These are phyloP conservation scores for Lagopus muta DNA, from an alignment of 2,113 vertebrate genomes.

Conservation along the genomic window DNA sequence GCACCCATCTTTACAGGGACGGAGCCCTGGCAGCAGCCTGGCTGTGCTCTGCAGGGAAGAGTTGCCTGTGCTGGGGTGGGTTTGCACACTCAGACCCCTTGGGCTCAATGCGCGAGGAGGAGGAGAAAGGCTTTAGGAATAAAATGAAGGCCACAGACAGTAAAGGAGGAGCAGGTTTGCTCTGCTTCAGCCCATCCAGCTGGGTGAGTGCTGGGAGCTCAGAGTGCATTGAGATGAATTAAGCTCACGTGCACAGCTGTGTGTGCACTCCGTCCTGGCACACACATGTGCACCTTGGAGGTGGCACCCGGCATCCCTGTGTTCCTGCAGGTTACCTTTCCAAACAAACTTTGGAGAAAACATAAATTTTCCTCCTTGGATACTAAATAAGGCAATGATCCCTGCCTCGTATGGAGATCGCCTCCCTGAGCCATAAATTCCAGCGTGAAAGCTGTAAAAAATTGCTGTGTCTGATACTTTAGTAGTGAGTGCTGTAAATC, in stretches of 20 bases:
- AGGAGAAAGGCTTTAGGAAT: background rate
- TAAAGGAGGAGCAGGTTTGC: background rate
- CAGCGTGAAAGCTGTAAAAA: conserved; percentile 76
- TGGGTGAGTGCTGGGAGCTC: background rate
- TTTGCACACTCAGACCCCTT: fast-evolving
- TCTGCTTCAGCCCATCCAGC: fast-evolving
- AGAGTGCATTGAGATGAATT: background rate
- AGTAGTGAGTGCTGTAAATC: conserved; percentile 74
- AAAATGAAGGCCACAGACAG: fast-evolving
- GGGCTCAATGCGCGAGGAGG: fast-evolving
- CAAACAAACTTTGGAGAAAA: conserved; percentile 62
- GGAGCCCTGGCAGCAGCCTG: background rate
- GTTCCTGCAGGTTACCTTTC: conserved; percentile 61
- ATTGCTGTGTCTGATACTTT: conserved; percentile 74
- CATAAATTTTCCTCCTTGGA: conserved; percentile 48
- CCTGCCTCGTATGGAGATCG: conserved; percentile 55
- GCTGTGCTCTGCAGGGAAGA: too few species aligned
- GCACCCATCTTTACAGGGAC: background rate
- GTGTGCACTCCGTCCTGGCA: background rate
- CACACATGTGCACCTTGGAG: background rate
- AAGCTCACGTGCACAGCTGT: background rate
- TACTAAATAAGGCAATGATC: conserved; percentile 76
- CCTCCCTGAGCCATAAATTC: conserved; percentile 70
- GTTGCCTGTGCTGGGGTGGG: background rate
- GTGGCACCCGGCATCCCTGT: background rate